A percentile compares a stretch with the other conserved stretches of the same genome.
These are phyloP conservation scores for Stegana nigrithorax DNA, from an alignment of 2,888 invertebrate species.

Conservation along the genomic window DNA sequence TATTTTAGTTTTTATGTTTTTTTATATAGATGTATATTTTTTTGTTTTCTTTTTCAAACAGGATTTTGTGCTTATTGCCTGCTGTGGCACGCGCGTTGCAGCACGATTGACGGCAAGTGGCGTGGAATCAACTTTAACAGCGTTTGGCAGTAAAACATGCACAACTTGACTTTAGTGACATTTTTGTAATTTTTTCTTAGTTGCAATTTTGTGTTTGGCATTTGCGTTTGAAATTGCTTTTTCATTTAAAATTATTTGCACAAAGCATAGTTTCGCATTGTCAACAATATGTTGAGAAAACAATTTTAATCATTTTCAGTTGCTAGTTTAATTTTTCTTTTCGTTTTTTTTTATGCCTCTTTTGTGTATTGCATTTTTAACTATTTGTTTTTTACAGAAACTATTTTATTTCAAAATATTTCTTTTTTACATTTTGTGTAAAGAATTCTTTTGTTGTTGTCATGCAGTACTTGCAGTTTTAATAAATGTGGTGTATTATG, in stretches of 20 bases:
- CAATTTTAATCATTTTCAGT: neutral
- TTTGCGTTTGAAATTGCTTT: conserved; percentile 17
- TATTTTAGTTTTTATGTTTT: conserved; percentile 18
- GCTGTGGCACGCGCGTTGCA: neutral
- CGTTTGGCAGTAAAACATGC: neutral
- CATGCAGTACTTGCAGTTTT: too few species aligned
- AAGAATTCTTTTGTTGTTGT: too few species aligned
- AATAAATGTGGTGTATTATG: too few species aligned
- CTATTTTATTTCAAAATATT: too few species aligned
- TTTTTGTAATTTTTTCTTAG: conserved; percentile 12
- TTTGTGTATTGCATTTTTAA: neutral
- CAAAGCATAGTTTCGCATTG: neutral
- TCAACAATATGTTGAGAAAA: neutral
- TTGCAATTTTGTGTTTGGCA: conserved; percentile 34
- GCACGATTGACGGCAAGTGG: neutral
- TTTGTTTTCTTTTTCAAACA: neutral
- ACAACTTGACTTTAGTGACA: conserved; percentile 14
- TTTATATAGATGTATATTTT: neutral
- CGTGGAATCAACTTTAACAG: neutral
- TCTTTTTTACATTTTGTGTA: too few species aligned
- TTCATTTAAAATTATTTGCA: neutral
- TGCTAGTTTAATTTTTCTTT: neutral
- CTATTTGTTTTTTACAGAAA: too few species aligned
- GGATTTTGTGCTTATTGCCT: neutral
- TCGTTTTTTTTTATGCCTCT: neutral